These are phyloP conservation scores for Cololabis saira DNA, from an alignment of 2,113 vertebrate genomes.

Conservation along the genomic window DNA sequence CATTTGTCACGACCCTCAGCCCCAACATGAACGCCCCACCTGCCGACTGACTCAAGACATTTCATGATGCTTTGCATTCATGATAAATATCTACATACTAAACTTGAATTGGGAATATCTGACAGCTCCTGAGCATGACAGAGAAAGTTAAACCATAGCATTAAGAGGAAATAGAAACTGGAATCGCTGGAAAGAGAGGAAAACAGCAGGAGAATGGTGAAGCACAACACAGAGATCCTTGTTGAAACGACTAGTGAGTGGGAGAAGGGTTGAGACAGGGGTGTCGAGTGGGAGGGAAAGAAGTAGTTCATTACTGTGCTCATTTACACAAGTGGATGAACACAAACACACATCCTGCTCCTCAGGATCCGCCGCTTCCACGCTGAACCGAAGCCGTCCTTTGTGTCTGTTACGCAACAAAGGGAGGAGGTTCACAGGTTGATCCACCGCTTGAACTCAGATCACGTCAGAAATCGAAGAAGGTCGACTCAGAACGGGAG, in stretches of 20 bases:
- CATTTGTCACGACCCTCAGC: slow-evolving; percentile 28
- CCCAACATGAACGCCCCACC: slow-evolving; percentile 61
- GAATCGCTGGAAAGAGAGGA: slow-evolving; percentile 8
- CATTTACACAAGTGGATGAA: slow-evolving; percentile 19
- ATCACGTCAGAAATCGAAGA: not conserved
- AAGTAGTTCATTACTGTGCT: slow-evolving; percentile 40
- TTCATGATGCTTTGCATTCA: no score
- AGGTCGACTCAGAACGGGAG: not conserved
- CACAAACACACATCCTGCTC: slow-evolving; percentile 15
- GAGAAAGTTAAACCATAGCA: slow-evolving; percentile 30
- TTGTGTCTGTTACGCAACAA: slow-evolving; percentile 37
- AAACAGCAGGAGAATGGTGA: slow-evolving; percentile 39
- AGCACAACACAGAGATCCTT: slow-evolving; percentile 48
- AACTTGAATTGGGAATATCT: no score
- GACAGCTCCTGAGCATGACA: not conserved
- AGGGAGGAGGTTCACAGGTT: slow-evolving; percentile 2
- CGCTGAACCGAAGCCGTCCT: slow-evolving; percentile 25
- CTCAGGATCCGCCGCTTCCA: slow-evolving; percentile 23
- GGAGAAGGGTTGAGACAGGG: slow-evolving; percentile 69
- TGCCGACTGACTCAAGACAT: slow-evolving; percentile 74
- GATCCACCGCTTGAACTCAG: not conserved
- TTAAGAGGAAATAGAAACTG: slow-evolving; percentile 26
- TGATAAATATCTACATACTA: no score
- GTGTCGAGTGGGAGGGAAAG: slow-evolving; percentile 66
- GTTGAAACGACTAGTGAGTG: slow-evolving; percentile 54